Base-by-base conservation (phyloP, 2,113 vertebrate species). In the Scytalopus superciliaris region DNA sequence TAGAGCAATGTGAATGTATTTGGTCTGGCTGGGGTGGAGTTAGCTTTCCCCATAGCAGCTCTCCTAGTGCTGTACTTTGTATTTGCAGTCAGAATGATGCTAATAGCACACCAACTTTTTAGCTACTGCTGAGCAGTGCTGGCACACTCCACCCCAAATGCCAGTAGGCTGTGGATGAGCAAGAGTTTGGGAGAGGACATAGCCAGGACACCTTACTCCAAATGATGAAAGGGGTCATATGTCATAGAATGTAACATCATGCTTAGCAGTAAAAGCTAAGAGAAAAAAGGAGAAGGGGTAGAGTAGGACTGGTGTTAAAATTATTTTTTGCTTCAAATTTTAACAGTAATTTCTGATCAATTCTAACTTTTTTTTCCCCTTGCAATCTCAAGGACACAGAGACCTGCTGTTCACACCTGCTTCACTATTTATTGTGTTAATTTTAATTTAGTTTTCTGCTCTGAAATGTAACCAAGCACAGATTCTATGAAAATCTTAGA, bases 1-100 rank as follows among this genome's bases (percentile, higher is more conserved):
- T 30, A 47, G 15, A 70, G 22, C 8, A 72, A 21, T 3, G 3
- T 6, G 9, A 1, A 0, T 16, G 22, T 31, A 16, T n/a, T 52
- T 1, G 6, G 3, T 55, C 18, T 50, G 42, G 2, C 47, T 63
- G 40, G 35, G 11, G 18, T 12, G 10, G n/a, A n/a, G 19, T 37
- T 42, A n/a, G 12, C 27, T 42, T 82, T 49, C 24, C 21, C 55
- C 24, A 22, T 1, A 31, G 31, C 31, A 28, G 14, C 10, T 62
- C n/a, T 47, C 22, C 17, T 7, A 39, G 23, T 40, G 28, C 11
- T 47, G 6, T 42, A 27, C 12, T 53, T 57, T 47, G 25, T 10
- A 11, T 40, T 24, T 28, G 12, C 7, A 30, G 6, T 2, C 86
- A 70, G 47, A 23, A 37, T 33, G 39, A 55, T 68, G 21, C 1